Evolutionary conservation across 2,888 invertebrate genomes (phyloP).

Genomic region (Andrena dorsata): DNA sequence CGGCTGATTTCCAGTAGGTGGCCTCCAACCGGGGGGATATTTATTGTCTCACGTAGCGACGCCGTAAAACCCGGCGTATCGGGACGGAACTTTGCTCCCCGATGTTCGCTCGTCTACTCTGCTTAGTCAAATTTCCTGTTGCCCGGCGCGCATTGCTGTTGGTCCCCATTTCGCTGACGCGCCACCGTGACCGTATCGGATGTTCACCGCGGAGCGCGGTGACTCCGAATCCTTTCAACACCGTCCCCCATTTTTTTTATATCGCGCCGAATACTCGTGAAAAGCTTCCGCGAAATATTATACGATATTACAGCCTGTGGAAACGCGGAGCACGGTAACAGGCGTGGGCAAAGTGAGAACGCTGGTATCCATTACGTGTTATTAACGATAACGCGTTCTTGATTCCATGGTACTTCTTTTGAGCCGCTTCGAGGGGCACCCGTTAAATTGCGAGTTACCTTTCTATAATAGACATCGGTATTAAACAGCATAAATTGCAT

Average conservation of each 20-base stretch:
- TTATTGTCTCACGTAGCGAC: constrained; percentile 34
- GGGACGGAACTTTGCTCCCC: constrained; percentile 41
- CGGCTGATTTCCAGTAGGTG: constrained; percentile 60
- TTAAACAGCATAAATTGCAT: too few relatives aligned
- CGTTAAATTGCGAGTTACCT: too few relatives aligned
- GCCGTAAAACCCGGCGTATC: constrained; percentile 32
- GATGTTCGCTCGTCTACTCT: background rate
- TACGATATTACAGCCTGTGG: background rate
- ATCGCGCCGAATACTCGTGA: constrained; percentile 14
- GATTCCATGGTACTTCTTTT: constrained; percentile 5
- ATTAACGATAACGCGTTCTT: constrained; percentile 44
- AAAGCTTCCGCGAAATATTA: background rate
- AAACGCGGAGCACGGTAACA: constrained; percentile 16
- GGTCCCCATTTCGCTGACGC: background rate
- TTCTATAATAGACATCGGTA: too few relatives aligned
- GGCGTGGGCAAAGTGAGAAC: constrained; percentile 24
- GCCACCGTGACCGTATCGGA: background rate
- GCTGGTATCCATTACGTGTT: constrained; percentile 42
- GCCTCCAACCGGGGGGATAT: constrained; percentile 33
- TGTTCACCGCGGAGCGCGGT: background rate
- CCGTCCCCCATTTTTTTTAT: constrained; percentile 25
- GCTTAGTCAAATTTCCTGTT: constrained; percentile 26
- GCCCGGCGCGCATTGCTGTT: background rate
- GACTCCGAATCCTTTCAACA: constrained; percentile 17
- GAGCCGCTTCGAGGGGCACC: background rate